Evolutionary conservation across 2,113 vertebrate genomes (phyloP).

Genomic region (Entomyzon cyanotis): DNA sequence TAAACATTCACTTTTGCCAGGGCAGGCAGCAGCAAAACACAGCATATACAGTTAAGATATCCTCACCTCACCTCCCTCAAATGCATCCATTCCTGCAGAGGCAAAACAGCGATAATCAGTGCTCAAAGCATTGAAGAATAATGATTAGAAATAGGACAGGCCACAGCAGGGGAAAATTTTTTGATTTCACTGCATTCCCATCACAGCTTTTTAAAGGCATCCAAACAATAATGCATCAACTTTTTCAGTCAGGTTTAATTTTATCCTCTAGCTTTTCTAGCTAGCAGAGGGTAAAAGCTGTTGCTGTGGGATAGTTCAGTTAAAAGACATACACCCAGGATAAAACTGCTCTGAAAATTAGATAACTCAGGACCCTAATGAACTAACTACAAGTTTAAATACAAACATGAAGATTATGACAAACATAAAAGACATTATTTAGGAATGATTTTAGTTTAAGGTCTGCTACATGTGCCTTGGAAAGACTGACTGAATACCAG

Average conservation of each 20-base stretch:
- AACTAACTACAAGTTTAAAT: not conserved
- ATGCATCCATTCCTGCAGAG: not conserved
- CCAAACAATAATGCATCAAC: not conserved
- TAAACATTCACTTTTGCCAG: not conserved
- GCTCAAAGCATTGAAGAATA: not conserved
- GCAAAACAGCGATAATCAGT: not conserved
- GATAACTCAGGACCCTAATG: not conserved
- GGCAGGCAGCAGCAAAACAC: not conserved
- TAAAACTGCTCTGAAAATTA: not conserved
- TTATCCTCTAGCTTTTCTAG: not conserved
- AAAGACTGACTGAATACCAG: not conserved
- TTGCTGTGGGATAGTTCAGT: not conserved
- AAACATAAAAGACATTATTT: not conserved
- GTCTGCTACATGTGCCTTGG: not conserved
- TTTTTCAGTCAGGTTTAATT: not conserved
- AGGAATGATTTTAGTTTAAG: not conserved
- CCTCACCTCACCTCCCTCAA: not conserved
- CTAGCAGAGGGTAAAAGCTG: not conserved
- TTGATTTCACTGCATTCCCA: not conserved
- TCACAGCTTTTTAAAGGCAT: not conserved
- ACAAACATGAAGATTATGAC: not conserved
- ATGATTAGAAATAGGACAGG: not conserved
- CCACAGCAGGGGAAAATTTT: not conserved
- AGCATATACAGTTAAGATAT: not conserved
- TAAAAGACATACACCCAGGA: not conserved